These are phyloP conservation scores for Brenthis hecate DNA, from an alignment of 2,888 invertebrate species.

Conservation along the genomic window DNA sequence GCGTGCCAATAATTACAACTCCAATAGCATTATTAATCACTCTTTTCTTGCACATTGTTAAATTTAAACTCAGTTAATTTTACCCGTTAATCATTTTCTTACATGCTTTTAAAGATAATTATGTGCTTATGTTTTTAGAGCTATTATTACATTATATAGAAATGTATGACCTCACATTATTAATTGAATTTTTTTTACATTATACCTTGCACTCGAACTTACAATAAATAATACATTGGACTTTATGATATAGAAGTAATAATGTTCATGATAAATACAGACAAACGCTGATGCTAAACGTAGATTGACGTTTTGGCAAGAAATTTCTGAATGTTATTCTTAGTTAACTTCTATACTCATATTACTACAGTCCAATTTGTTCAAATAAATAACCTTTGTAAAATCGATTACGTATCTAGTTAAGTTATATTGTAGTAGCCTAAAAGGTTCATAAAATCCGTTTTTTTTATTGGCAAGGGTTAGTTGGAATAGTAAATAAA, in stretches of 20 bases:
- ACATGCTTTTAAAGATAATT: conserved; percentile 15
- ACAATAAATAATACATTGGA: no score
- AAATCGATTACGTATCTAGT: no score
- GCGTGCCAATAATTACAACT: conserved; percentile 31
- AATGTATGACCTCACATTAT: not conserved
- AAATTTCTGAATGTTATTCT: conserved; percentile 6
- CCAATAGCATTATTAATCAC: conserved; percentile 26
- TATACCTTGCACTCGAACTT: no score
- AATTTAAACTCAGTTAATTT: conserved; percentile 26
- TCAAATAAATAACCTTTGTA: no score
- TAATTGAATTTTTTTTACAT: no score
- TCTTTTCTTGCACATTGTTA: conserved; percentile 24
- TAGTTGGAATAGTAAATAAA: not conserved
- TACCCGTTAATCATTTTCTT: conserved; percentile 18
- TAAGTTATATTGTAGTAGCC: no score
- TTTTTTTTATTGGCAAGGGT: not conserved
- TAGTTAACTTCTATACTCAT: not conserved
- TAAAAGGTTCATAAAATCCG: not conserved
- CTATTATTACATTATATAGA: not conserved
- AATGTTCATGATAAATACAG: not conserved
- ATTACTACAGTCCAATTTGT: no score
- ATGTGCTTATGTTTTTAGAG: not conserved
- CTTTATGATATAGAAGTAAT: no score
- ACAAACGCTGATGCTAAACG: conserved; percentile 6
- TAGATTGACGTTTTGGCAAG: conserved; percentile 19